Evolutionary conservation across 2,113 vertebrate species (phyloP), one percentile per base, ranked within the genome.

Genomic region (Himantopus leucocephalus): DNA sequence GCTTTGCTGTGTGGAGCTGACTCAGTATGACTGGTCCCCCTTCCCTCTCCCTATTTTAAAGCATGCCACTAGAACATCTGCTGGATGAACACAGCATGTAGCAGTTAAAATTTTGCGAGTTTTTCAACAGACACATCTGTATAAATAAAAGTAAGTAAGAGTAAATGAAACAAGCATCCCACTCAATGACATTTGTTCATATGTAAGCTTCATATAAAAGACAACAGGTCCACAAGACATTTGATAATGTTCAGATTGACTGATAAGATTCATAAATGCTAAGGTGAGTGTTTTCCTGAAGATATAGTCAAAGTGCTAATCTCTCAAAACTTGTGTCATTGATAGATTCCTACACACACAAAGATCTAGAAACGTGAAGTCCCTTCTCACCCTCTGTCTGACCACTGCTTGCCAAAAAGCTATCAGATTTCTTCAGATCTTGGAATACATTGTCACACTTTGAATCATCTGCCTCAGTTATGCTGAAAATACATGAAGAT

Each of bases 401-500:
- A 72, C 37, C 43, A 19, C 55, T 64, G 47, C 29, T 92, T 92
- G 64, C 41, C 87, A 90, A 68, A 90, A 82, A 60, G 32, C 21
- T 50, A 47, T 66, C 81, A 30, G 68, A 37, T 64, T 88, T 91
- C 76, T 96, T 93, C 90, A 79, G 18, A 53, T 85, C 84, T 59
- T 88, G 92, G 16, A 83, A 92, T 55, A n/a, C 18, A 6, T 14
- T 74, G 34, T 14, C 9, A 45, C 48, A 16, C 22, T 90, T 79
- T n/a, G 80, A 77, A 72, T 79, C 79, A 37, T 48, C 50, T 80
- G 67, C 23, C 27, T 96, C 92, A 53, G 86, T 87, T 76, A 80
- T 10, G 56, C 97, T 98, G 89, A 80, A 97, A 96, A 96, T 37
- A 90, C 32, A 93, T 60, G 55, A 59, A 58, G n/a, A 85, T 62